Evolutionary conservation across 2,797 vertebrate genomes (phyloP), one percentile per base, ranked within the genome.

Genomic region (Brachyrhaphis roseni): DNA sequence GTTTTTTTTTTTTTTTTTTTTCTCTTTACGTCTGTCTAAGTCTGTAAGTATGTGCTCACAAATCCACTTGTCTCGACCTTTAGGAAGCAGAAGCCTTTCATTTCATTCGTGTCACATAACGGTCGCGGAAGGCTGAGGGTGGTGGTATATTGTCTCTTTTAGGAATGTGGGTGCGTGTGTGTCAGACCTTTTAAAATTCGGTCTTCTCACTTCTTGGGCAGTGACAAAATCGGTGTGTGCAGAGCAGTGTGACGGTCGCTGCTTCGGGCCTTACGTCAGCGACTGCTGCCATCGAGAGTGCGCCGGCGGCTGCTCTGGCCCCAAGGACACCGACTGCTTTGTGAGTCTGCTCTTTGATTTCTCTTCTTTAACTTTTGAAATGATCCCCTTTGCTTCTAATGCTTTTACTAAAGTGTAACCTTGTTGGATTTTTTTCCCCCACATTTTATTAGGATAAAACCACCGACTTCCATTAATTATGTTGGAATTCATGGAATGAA

Each of bases 171-270:
- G 20, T 51, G 36, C 59, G 77, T 49, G 72, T 78, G 81, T 75
- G 70, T 75, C 80, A 89, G 85, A 90, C 86, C 86, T 90, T 87
- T 94, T 72, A 80, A 82, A 86, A 72, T 70, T 59, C 81, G 71
- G 41, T 85, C 55, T 86, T 72, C 81, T 76, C 49, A 59, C 74
- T 84, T 73, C 78, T 80, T 43, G 74, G 71, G 70, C 90, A 99
- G 98, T 99, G 92, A 99, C 98, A 0, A 98, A 98, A 95, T 98
- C 98, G 0, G 98, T 99, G 92, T 99, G 98, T 75, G 98, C 98
- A 0, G 97, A 99, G 90, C 98, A 99, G 92, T 99, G 98, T 81
- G 98, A 99, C 39, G 97, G 98, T 64, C 97, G 98, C 79, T 99
- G 98, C 93, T 99, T 98, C 0, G 97, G 98, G 64, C 97, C 98